Percentiles rank a stretch among this genome's conserved stretches.
phyloP scores from a whole-genome alignment of 2,113 vertebrate genomes.

The Pimephales promelas region DNA sequence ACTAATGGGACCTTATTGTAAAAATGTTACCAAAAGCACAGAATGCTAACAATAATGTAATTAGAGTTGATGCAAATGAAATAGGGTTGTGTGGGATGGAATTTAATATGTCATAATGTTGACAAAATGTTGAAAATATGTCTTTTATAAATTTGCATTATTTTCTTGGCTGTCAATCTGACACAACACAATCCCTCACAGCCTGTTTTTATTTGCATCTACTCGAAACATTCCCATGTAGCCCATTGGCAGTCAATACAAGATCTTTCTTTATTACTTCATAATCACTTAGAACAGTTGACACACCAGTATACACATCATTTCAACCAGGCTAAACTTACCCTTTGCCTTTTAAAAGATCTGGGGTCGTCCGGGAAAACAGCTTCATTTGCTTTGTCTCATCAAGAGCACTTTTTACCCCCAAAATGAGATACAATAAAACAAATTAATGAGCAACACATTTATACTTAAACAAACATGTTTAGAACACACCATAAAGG shows the following conservation, averaged over 20 bases:
- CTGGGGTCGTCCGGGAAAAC: constrained; percentile 85
- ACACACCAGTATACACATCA: not conserved
- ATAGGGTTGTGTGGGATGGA: not conserved
- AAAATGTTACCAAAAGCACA: not conserved
- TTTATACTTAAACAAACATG: not conserved
- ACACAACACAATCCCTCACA: not conserved
- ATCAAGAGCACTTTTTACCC: constrained; percentile 83
- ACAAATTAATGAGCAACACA: not conserved
- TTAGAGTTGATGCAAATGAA: not conserved
- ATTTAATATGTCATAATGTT: not conserved
- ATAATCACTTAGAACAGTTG: not conserved
- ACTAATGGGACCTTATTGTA: too few species aligned
- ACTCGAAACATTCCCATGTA: not conserved
- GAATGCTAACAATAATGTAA: not conserved
- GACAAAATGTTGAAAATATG: not conserved
- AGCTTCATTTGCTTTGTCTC: constrained; percentile 87
- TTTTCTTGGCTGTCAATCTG: not conserved
- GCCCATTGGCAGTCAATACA: not conserved
- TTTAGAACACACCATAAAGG: too few species aligned
- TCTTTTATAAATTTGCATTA: too few species aligned
- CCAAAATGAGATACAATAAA: constrained; percentile 38
- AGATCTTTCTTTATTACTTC: not conserved
- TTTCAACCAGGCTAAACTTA: constrained; percentile 79
- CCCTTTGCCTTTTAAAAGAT: constrained; percentile 95
- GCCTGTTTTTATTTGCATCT: constrained; percentile 1